phyloP scores from a whole-genome alignment of 2,797 vertebrate species.

The Sebastes vulpes region DNA sequence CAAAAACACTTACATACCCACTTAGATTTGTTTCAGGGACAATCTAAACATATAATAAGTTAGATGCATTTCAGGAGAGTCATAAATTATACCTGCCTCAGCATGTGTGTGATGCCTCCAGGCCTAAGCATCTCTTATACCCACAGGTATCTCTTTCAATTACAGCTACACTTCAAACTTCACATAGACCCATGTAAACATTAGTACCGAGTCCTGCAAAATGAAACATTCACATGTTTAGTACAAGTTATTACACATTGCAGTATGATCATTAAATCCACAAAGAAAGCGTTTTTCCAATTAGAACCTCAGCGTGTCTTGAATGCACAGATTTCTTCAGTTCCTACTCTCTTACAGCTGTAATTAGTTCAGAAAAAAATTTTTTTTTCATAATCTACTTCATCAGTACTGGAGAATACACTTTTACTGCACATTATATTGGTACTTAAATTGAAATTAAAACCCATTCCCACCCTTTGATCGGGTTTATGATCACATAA shows the following conservation, averaged over 20 bases:
- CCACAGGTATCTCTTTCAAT: slow-evolving; percentile 13
- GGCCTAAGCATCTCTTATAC: background rate
- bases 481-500: background rate
- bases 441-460: background rate
- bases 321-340: background rate
- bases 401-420: background rate
- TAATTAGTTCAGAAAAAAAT: background rate
- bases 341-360: background rate
- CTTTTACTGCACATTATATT: background rate
- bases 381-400: background rate
- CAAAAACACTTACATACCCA: background rate
- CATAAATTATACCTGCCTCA: background rate
- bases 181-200: background rate
- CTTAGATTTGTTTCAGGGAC: background rate
- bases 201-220: background rate
- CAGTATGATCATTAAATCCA: background rate
- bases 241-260: background rate
- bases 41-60: background rate
- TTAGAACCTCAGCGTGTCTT: background rate
- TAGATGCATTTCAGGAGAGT: background rate
- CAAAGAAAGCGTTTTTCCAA: background rate
- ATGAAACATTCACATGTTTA: background rate
- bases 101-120: background rate
- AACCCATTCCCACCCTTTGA: background rate
- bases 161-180: background rate